Percentiles rank a stretch among this genome's conserved stretches.
phyloP scores from a whole-genome alignment of 2,888 invertebrate genomes.

The Idaea straminata region DNA sequence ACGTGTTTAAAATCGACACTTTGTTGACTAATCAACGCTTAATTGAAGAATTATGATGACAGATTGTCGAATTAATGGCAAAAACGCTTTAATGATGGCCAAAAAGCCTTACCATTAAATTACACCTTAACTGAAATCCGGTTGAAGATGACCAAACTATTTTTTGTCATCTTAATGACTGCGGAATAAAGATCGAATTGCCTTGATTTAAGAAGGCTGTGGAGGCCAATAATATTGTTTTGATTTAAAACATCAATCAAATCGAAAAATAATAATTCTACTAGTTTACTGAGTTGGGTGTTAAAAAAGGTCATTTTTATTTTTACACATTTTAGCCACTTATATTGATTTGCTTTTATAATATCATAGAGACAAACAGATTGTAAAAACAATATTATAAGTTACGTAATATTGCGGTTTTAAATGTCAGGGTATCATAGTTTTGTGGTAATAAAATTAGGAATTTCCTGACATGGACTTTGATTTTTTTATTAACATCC shows the following conservation, averaged over 20 bases:
- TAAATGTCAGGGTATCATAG: background rate
- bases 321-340: background rate
- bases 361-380: background rate
- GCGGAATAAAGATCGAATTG: background rate
- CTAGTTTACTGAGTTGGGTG: background rate
- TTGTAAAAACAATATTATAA: background rate
- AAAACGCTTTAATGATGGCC: constrained; percentile 36
- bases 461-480: constrained; percentile 1
- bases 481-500: background rate
- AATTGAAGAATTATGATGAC: constrained; percentile 22
- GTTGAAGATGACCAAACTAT: constrained; percentile 25
- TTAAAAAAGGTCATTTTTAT: background rate
- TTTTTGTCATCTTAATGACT: background rate
- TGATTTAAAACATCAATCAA: background rate
- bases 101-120: constrained; percentile 35
- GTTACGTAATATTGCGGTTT: background rate
- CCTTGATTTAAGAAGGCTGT: background rate
- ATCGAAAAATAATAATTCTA: background rate
- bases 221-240: background rate
- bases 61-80: constrained; percentile 32
- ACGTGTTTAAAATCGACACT: constrained; percentile 17
- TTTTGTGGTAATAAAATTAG: background rate
- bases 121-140: constrained; percentile 31
- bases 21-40: constrained; percentile 17
- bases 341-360: background rate